phyloP scores from a whole-genome alignment of 2,888 invertebrate genomes.

The Linnaemya vulpina region DNA sequence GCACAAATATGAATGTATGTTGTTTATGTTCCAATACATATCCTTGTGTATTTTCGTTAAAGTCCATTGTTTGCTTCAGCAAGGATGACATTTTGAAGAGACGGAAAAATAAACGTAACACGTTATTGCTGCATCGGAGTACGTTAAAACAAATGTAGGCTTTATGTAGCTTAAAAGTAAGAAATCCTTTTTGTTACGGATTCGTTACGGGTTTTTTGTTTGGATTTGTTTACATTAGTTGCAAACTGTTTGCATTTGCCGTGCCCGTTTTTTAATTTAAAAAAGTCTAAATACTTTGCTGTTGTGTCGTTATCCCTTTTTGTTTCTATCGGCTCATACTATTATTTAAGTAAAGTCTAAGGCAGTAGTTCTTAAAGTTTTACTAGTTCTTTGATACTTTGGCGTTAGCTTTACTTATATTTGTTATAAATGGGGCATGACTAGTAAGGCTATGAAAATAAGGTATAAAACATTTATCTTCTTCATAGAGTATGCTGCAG shows the following conservation, averaged over 20 bases:
- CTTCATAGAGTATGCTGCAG: too few species aligned
- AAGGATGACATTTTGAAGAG: conserved; percentile 45
- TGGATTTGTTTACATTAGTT: conserved; percentile 76
- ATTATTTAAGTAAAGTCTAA: conserved; percentile 44
- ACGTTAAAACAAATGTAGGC: conserved; percentile 31
- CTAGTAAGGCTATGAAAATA: too few species aligned
- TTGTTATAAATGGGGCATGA: too few species aligned
- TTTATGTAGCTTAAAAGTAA: conserved; percentile 67
- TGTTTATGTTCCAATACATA: conserved; percentile 32
- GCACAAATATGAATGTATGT: not conserved
- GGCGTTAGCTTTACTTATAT: too few species aligned
- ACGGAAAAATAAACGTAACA: conserved; percentile 48
- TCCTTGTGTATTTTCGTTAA: conserved; percentile 47
- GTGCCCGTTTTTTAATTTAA: conserved; percentile 42
- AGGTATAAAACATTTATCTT: too few species aligned
- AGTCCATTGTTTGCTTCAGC: conserved; percentile 55
- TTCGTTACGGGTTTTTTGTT: conserved; percentile 73
- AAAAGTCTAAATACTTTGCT: conserved; percentile 29
- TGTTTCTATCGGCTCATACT: conserved; percentile 17
- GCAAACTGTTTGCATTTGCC: conserved; percentile 73
- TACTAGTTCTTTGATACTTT: not conserved
- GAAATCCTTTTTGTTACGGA: conserved; percentile 71
- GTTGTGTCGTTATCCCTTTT: conserved; percentile 55
- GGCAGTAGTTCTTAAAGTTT: conserved; percentile 39
- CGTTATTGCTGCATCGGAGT: conserved; percentile 24